Evolutionary conservation across 1,140 invertebrate species (phyloP).

Genomic region (Lepeophtheirus salmonis): DNA sequence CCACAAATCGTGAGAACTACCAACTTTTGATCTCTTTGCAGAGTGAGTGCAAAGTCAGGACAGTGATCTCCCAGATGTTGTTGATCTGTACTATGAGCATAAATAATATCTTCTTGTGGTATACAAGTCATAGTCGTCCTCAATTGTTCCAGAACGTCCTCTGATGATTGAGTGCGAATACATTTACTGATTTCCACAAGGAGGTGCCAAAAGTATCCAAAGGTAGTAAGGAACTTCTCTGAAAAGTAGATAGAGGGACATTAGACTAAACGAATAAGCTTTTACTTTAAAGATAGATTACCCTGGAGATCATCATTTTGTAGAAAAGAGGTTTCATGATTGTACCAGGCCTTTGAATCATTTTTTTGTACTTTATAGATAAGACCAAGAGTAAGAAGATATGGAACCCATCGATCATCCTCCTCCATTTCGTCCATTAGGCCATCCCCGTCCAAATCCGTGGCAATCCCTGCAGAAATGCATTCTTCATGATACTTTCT

Average conservation of each 20-base stretch:
- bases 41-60: constrained; percentile 8
- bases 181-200: background rate
- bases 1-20: constrained; percentile 9
- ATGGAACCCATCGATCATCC: constrained; percentile 8
- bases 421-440: background rate
- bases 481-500: constrained; percentile 7
- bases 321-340: background rate
- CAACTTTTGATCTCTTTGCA: background rate
- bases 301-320: background rate
- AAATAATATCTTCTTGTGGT: background rate
- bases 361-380: constrained; percentile 13
- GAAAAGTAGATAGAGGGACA: background rate
- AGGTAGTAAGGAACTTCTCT: constrained; percentile 1
- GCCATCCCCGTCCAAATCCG: background rate
- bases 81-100: constrained; percentile 7
- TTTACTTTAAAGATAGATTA: background rate
- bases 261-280: background rate
- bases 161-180: background rate
- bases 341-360: constrained; percentile 7
- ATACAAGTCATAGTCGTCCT: background rate
- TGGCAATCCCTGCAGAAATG: background rate
- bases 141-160: background rate
- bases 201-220: constrained; percentile 11
- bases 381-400: constrained; percentile 4
- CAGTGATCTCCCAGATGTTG: background rate